These are phyloP conservation scores for Drosophila pallidifrons DNA, from an alignment of 1,140 invertebrate species.

Conservation along the genomic window DNA sequence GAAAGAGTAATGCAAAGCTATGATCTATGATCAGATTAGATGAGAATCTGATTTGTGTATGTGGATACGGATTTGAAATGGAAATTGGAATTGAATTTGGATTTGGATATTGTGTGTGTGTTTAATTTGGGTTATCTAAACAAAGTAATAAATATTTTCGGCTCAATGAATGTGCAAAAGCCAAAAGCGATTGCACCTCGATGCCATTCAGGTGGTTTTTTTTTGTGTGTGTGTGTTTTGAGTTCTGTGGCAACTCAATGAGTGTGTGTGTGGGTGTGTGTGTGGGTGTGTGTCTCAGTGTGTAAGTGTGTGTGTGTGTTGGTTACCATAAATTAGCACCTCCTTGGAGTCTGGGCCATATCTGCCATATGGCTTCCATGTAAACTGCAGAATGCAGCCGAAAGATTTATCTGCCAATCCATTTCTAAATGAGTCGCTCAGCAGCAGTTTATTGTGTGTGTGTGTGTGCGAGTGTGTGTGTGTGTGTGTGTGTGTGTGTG, in stretches of 20 bases:
- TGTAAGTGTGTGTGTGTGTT: slow-evolving; percentile 51
- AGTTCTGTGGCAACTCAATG: too few species aligned
- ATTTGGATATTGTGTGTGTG: neutral
- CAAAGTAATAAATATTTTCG: slow-evolving; percentile 68
- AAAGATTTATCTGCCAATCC: slow-evolving; percentile 74
- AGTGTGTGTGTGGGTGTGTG: neutral
- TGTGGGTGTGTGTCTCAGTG: too few species aligned
- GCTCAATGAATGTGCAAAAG: slow-evolving; percentile 55
- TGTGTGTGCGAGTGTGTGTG: neutral
- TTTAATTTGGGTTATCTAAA: slow-evolving; percentile 79
- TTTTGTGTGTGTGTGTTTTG: too few species aligned
- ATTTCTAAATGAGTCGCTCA: slow-evolving; percentile 69
- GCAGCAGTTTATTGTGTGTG: slow-evolving; percentile 42
- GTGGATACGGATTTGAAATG: neutral
- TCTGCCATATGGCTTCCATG: slow-evolving; percentile 69
- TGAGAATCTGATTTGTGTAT: slow-evolving; percentile 8
- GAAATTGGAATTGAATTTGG: slow-evolving; percentile 1
- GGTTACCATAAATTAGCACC: slow-evolving; percentile 77
- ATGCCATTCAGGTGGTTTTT: slow-evolving; percentile 40
- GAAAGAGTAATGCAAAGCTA: slow-evolving; percentile 30
- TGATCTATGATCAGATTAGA: slow-evolving; percentile 28
- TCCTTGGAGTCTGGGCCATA: slow-evolving; percentile 51
- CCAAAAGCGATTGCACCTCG: slow-evolving; percentile 25
- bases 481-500: neutral
- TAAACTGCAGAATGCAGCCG: slow-evolving; percentile 67